Percentiles rank a stretch among this genome's conserved stretches.
Evolutionary conservation across 37 sponge, comb jelly and placozoan species (phyloP).

Genomic region (Petrosia ficiformis): DNA sequence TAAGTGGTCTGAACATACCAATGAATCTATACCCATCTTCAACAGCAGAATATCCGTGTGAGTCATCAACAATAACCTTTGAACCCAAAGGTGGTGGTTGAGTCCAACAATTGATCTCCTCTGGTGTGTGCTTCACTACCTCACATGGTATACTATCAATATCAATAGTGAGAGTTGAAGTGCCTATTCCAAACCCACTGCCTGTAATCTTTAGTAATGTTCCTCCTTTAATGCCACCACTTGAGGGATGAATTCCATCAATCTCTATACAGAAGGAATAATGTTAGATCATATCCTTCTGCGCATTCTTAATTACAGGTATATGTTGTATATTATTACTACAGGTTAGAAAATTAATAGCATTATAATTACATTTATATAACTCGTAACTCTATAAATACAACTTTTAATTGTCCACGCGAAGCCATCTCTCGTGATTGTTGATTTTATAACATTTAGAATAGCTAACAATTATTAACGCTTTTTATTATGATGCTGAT

Average conservation of each 20-base stretch:
- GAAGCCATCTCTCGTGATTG: too few species aligned
- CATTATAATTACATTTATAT: too few species aligned
- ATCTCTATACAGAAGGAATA: slow-evolving; percentile 39
- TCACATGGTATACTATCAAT: slow-evolving; percentile 65
- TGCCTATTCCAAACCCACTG: slow-evolving; percentile 40
- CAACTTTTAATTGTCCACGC: too few species aligned
- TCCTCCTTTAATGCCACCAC: slow-evolving; percentile 52
- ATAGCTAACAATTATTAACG: too few species aligned
- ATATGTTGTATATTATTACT: too few species aligned
- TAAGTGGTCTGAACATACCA: too few species aligned
- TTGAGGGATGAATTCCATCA: slow-evolving; percentile 30
- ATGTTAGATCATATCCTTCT: too few species aligned
- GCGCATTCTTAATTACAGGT: too few species aligned
- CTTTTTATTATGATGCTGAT: too few species aligned
- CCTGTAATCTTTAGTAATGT: slow-evolving; percentile 57
- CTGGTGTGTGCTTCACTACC: slow-evolving; percentile 10
- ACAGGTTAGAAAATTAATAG: too few species aligned
- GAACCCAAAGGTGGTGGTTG: slow-evolving; percentile 19
- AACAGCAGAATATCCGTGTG: slow-evolving; percentile 14
- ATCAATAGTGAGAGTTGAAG: slow-evolving; percentile 36
- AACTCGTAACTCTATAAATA: too few species aligned
- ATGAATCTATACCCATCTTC: slow-evolving; percentile 55
- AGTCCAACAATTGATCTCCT: slow-evolving; percentile 33
- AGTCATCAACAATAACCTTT: slow-evolving; percentile 17
- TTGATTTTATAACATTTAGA: too few species aligned